Conservation (phyloP, 1,140 invertebrate genomes). For the Drosophila miranda region DNA sequence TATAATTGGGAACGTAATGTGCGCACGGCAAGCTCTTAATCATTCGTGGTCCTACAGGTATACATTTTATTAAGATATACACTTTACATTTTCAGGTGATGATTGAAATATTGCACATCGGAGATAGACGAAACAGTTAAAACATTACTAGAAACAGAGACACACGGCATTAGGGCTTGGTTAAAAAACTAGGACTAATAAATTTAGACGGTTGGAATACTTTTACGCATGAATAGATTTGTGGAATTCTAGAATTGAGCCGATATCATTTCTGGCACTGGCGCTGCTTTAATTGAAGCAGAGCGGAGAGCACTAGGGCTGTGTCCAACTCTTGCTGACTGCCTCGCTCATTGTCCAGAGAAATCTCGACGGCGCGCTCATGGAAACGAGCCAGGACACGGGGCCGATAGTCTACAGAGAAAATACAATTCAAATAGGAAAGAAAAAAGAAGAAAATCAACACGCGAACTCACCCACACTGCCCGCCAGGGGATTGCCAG, state of each 20-base stretch:
- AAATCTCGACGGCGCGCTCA: conserved; percentile 88
- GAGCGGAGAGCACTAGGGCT: conserved; percentile 93
- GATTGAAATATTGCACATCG: conserved; percentile 65
- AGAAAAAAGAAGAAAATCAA: background rate
- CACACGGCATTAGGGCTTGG: conserved; percentile 1
- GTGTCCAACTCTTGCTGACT: conserved; percentile 95
- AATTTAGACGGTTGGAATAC: conserved; percentile 6
- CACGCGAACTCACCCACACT: conserved; percentile 66
- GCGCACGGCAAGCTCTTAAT: too few species aligned
- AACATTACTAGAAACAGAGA: conserved; percentile 7
- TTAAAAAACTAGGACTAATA: background rate
- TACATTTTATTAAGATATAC: conserved; percentile 28
- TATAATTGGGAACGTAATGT: too few species aligned
- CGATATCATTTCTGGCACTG: conserved; percentile 51
- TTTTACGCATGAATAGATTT: conserved; percentile 22
- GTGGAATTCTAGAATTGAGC: conserved; percentile 1
- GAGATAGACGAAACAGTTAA: conserved; percentile 26
- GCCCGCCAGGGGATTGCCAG: conserved; percentile 93
- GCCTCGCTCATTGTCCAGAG: conserved; percentile 93
- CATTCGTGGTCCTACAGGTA: conserved; percentile 1
- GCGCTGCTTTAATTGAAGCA: conserved; percentile 84
- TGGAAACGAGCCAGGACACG: conserved; percentile 94
- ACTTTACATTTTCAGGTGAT: conserved; percentile 55
- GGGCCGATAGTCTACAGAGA: conserved; percentile 93
- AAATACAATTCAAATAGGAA: background rate